Evolutionary conservation across 2,113 vertebrate species (phyloP), one percentile per base, ranked within the genome.

Genomic region (Pagrus major): DNA sequence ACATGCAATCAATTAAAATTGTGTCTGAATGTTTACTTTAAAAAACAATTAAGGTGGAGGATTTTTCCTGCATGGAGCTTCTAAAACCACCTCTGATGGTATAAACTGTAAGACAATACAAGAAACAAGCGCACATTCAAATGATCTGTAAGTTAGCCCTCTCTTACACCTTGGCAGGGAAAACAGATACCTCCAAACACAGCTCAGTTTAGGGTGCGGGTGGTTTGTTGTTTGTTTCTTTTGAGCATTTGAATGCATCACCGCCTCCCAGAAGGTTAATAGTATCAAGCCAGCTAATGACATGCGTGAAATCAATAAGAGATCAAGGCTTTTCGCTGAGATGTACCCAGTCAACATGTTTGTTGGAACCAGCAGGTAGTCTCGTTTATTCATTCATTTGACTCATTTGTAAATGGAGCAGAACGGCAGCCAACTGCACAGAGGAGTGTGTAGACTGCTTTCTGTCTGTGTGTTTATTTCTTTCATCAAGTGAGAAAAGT

Each of bases 311-410:
- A 83, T 79, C 71, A 71, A 78, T 81, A 52, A 51, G 33, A 74
- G 44, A 75, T 68, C 35, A 46, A 4, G 35, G 52, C 75, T 56
- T 60, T n/a, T 59, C 59, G 5, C 21, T 47, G 41, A 35, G 55
- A 74, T 66, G 77, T 55, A 78, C 25, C 68, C 23, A 46, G 67
- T 73, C 79, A 83, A 49, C 10, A 12, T 12, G 47, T 77, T 82
- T 78, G 18, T 58, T 31, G 37, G 56, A 23, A 68, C 42, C 74
- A 70, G 73, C 56, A 76, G 70, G 83, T 31, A 18, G 25, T 49
- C 75, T 77, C 12, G 0, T 80, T 80, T 58, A 78, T 64, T 73
- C 42, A 72, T 66, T 78, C 9, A 29, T 74, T 74, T 23, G 10
- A 44, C 4, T 51, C 46, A 29, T 69, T 81, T 65, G 42, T 14